These are phyloP conservation scores for Dendrocincla tyrannina DNA, from an alignment of 2,797 vertebrate species.

Conservation along the genomic window DNA sequence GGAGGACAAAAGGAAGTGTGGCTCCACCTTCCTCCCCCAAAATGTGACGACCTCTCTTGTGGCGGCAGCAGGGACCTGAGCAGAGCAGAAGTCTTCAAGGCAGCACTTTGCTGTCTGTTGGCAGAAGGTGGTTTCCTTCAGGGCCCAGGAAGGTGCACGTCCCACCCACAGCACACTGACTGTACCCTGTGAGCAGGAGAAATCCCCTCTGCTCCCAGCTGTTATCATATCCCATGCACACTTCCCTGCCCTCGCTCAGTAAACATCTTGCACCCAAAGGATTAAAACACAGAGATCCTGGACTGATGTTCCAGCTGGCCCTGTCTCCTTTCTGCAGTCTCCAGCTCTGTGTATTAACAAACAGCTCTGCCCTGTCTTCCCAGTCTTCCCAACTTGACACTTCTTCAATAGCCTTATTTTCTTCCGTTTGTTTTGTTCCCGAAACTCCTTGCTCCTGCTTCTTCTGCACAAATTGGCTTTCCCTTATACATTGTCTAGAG, in stretches of 20 bases:
- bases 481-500: not conserved
- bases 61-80: not conserved
- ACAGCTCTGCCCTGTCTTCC: not conserved
- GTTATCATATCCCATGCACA: accelerated
- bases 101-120: not conserved
- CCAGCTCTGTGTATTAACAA: not conserved
- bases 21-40: not conserved
- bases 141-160: not conserved
- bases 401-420: not conserved
- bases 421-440: not conserved
- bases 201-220: not conserved
- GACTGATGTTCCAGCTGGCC: not conserved
- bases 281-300: not conserved
- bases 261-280: not conserved
- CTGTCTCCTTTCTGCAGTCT: not conserved
- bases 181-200: not conserved
- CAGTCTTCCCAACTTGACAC: not conserved
- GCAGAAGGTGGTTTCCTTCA: not conserved
- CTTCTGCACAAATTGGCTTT: not conserved
- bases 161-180: not conserved
- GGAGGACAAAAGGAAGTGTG: not conserved
- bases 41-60: not conserved
- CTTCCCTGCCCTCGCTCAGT: not conserved
- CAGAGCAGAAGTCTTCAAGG: not conserved
- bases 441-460: not conserved